Evolutionary conservation across 2,797 vertebrate species (phyloP), one percentile per base, ranked within the genome.

Genomic region (Xiphophorus birchmanni): DNA sequence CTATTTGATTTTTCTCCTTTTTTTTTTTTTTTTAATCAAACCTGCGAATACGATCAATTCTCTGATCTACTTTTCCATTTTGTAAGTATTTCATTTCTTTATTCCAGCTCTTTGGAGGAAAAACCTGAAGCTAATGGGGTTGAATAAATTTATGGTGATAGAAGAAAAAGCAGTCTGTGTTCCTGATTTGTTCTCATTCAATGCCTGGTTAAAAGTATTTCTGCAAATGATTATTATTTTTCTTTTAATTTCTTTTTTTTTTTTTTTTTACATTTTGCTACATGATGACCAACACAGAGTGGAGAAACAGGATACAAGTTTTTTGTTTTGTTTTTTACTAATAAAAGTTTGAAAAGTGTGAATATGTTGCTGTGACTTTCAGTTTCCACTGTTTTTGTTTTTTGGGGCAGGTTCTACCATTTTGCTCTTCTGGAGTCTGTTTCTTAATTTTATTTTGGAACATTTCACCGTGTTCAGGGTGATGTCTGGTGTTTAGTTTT

Each of bases 1-100:
- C 87, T 88, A 84, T 86, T 87, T 90, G 80, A 80, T 85, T 92
- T 75, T 87, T 91, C 77, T 88, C 26, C 87, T 37, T 52, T 88
- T 63, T 7, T 88, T 91, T 91, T 90, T 88, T 54, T 90, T 85
- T 81, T 12, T 11, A 89, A 95, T 95, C 92, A 91, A 95, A 89
- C 90, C 90, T 96, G 93, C 95, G 92, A 95, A 96, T 93, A 94
- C 74, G 88, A 95, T 92, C 89, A 93, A 83, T 91, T 94, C 90
- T 91, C 90, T 92, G 90, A 92, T 94, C 90, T 94, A 88, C 95
- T 92, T 92, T 90, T 91, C 82, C 90, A 93, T 95, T 96, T 95
- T 94, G 93, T 95, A 95, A 96, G 94, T 96, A 94, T 93, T 94
- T 94, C 93, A 93, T 95, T 94, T 90, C 93, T 95, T 94, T 94